Evolutionary conservation across 2,888 invertebrate genomes (phyloP).

Genomic region (Ceraclea dissimilis): DNA sequence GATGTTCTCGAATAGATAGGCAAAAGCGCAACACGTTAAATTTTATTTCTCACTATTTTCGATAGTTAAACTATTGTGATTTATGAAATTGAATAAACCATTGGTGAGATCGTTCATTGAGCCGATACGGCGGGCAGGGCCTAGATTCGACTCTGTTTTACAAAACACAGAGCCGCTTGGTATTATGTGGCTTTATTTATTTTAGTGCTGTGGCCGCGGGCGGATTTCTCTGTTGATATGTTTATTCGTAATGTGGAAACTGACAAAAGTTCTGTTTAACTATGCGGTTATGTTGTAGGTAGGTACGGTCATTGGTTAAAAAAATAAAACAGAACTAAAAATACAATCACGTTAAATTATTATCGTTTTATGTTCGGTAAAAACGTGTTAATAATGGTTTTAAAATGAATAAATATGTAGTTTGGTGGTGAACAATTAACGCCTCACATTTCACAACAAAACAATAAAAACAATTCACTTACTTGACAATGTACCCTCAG

Average conservation of each 20-base stretch:
- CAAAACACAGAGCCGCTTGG: neutral
- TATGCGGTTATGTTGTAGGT: slow-evolving; percentile 2
- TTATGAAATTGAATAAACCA: slow-evolving; percentile 19
- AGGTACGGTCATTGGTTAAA: neutral
- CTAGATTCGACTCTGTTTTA: neutral
- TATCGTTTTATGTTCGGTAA: neutral
- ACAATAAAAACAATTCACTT: neutral
- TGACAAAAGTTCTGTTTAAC: slow-evolving; percentile 12
- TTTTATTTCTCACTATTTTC: neutral
- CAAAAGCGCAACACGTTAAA: neutral
- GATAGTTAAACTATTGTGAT: slow-evolving; percentile 7
- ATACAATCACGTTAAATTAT: neutral
- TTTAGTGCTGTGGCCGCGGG: slow-evolving; percentile 8
- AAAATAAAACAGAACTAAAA: slow-evolving; percentile 1
- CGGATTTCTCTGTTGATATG: slow-evolving; percentile 20
- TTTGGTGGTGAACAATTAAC: neutral
- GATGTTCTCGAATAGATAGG: too few relatives aligned
- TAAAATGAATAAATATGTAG: neutral
- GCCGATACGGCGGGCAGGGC: neutral
- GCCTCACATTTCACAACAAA: neutral
- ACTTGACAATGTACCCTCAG: neutral
- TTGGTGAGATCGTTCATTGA: neutral
- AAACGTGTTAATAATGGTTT: neutral
- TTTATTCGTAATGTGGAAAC: slow-evolving; percentile 17
- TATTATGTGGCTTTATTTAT: slow-evolving; percentile 6